A percentile compares a stretch with the other conserved stretches of the same genome.
Conservation (phyloP, 2,797 vertebrate genomes). For the Sebastes cheni region DNA sequence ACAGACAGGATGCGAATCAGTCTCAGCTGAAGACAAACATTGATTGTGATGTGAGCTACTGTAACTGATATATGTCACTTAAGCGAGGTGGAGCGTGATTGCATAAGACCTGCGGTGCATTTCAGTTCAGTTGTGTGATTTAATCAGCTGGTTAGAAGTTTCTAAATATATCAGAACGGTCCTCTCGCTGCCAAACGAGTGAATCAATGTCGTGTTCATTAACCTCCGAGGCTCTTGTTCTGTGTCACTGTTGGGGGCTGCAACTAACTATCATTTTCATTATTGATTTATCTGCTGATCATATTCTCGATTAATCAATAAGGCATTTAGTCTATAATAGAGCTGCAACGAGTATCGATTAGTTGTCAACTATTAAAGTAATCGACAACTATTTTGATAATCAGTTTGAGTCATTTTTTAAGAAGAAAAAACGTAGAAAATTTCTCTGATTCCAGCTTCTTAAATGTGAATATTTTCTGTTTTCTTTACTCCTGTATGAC, state of each 20-base stretch:
- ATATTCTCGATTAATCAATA: background rate
- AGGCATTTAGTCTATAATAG: background rate
- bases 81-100: slow-evolving; percentile 15
- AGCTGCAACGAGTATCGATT: too few species aligned
- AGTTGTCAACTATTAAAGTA: too few species aligned
- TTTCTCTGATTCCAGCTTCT: too few species aligned
- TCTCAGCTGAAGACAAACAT: background rate
- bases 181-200: slow-evolving; percentile 2
- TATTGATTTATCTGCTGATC: background rate
- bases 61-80: slow-evolving; percentile 6
- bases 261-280: background rate
- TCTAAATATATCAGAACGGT: slow-evolving; percentile 46
- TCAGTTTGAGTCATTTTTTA: too few species aligned
- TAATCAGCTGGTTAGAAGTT: slow-evolving; percentile 44
- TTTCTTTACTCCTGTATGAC: too few species aligned
- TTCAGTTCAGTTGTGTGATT: slow-evolving; percentile 40
- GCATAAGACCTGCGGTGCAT: slow-evolving; percentile 38
- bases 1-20: slow-evolving; percentile 7
- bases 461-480: too few species aligned
- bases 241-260: background rate
- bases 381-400: too few species aligned
- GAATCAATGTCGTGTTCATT: slow-evolving; percentile 13
- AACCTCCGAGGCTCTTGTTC: background rate
- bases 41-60: background rate
- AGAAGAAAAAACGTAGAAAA: too few species aligned